Evolutionary conservation across 2,797 vertebrate genomes (phyloP), one percentile per base, ranked within the genome.

Genomic region (Anguilla megastoma): DNA sequence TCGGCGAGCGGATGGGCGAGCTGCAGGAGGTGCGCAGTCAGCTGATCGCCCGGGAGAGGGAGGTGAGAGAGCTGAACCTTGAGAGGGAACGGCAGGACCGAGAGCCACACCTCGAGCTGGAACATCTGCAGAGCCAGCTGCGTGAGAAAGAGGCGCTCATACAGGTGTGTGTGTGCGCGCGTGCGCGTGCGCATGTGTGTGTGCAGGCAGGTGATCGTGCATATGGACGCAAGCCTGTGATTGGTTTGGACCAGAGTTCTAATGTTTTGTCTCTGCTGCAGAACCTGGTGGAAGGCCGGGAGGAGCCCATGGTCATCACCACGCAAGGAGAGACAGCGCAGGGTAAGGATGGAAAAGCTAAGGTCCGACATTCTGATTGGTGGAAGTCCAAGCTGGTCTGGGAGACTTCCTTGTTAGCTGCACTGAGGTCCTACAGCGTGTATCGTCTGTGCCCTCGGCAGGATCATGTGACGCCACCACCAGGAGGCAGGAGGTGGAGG

Each of bases 1-100:
- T 99, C 30, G 91, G 94, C 2, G 98, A 99, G 94, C 96, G 96
- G 89, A 97, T 94, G 9, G 88, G 89, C 0, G 97, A 98, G 91
- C 90, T 98, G 86, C 97, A 97, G 88, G 95, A 97, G 89, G 89
- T 98, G 0, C 97, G 97, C 52, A 96, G 94, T 41, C 97, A 96
- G 79, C 76, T 97, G 90, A 89, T 92, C 1, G 92, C 94, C 14
- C 96, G 89, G 83, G 95, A 97, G 63, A 92, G 94, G 82, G 93
- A 94, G 86, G 90, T 95, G 58, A 88, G 91, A 9, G 93, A 93
- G 71, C 88, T 95, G 89, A 93, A 91, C 6, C 92, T 91, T 82
- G 91, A 95, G 85, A 94, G 90, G 33, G 93, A 95, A 89, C 58
- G 91, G 89, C 50, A 92, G 94, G 91, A 87, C 14, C 14, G 92